Evolutionary conservation across 2,888 invertebrate genomes (phyloP).

Genomic region (Stomorhina lunata): DNA sequence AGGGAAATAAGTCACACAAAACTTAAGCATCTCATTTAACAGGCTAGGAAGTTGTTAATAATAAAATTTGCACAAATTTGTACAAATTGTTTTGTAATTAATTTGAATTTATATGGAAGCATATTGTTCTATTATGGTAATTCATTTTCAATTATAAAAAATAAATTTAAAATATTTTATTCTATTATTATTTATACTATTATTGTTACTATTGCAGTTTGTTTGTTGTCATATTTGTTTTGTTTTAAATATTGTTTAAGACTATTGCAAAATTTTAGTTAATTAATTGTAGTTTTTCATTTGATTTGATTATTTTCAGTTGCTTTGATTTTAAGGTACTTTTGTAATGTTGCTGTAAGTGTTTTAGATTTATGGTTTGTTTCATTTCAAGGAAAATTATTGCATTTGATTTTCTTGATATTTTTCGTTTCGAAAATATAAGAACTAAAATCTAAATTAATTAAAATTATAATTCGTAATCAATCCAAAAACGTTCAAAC

Average conservation of each 20-base stretch:
- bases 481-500: conserved; percentile 80
- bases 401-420: conserved; percentile 42
- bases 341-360: conserved; percentile 58
- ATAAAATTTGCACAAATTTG: background rate
- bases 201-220: conserved; percentile 48
- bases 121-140: conserved; percentile 5
- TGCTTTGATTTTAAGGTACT: conserved; percentile 63
- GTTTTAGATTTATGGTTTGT: background rate
- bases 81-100: conserved; percentile 6
- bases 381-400: conserved; percentile 52
- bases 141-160: background rate
- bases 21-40: background rate
- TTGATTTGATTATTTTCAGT: conserved; percentile 60
- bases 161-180: background rate
- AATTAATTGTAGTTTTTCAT: conserved; percentile 23
- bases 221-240: background rate
- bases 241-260: conserved; percentile 14
- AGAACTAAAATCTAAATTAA: conserved; percentile 27
- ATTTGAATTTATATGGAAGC: conserved; percentile 38
- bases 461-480: conserved; percentile 51
- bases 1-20: too few species aligned
- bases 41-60: background rate
- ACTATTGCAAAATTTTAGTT: conserved; percentile 53
- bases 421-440: conserved; percentile 6
- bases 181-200: conserved; percentile 27